These are phyloP conservation scores for Lumbricus terrestris DNA, from an alignment of 2,888 invertebrate genomes.

Conservation along the genomic window DNA sequence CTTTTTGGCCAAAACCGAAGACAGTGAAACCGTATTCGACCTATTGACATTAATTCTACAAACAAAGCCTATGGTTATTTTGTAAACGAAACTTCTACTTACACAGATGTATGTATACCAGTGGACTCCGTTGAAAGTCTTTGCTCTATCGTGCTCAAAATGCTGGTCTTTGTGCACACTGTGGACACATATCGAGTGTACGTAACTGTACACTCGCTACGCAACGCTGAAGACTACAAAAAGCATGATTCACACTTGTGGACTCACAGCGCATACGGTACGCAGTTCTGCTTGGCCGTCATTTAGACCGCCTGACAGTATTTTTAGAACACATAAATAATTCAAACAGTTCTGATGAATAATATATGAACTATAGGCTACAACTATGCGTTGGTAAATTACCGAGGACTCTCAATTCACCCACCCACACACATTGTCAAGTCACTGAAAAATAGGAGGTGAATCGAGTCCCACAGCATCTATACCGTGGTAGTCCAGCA, in stretches of 20 bases:
- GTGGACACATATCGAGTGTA: neutral
- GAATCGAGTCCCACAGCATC: neutral
- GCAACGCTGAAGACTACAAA: neutral
- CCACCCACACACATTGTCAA: neutral
- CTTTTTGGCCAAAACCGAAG: neutral
- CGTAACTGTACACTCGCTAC: neutral
- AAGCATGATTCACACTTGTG: neutral
- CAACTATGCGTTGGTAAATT: neutral
- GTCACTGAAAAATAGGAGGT: neutral
- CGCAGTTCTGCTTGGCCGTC: neutral
- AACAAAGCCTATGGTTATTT: neutral
- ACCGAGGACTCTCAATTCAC: neutral
- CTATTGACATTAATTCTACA: neutral
- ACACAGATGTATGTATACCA: neutral
- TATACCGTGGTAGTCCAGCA: too few species aligned
- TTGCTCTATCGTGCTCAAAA: neutral
- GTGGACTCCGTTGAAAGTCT: neutral
- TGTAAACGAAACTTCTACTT: neutral
- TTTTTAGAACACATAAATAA: neutral
- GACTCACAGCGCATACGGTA: neutral
- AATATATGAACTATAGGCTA: neutral
- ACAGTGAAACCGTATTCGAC: too few species aligned
- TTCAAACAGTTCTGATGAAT: neutral
- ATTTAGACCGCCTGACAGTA: neutral
- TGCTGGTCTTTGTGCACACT: neutral